A percentile compares a stretch with the other conserved stretches of the same genome.
These are phyloP conservation scores for Rhagologus leucostigma DNA, from an alignment of 2,113 vertebrate species.

Conservation along the genomic window DNA sequence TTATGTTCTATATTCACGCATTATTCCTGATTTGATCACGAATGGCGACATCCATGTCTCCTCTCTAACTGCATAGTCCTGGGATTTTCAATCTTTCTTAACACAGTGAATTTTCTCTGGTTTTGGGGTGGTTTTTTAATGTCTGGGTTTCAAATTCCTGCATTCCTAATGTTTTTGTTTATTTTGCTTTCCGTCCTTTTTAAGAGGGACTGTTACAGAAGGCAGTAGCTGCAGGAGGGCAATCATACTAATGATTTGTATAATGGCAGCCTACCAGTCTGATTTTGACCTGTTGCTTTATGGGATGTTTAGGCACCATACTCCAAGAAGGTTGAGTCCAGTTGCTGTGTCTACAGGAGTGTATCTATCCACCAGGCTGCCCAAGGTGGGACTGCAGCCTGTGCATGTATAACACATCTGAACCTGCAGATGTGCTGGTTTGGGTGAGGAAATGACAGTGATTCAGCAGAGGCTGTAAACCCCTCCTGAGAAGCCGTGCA, in stretches of 20 bases:
- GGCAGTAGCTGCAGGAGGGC: background rate
- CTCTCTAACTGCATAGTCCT: background rate
- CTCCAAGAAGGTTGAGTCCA: fast-evolving
- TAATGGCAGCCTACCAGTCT: background rate
- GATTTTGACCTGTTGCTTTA: background rate
- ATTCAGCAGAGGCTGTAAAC: background rate
- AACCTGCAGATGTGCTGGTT: background rate
- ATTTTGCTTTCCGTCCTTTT: background rate
- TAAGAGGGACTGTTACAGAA: background rate
- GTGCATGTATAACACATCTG: fast-evolving
- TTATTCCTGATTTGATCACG: background rate
- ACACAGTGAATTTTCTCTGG: background rate
- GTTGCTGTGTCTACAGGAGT: background rate
- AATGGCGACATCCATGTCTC: background rate
- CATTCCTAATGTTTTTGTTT: background rate
- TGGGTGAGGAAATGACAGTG: background rate
- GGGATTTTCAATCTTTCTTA: background rate
- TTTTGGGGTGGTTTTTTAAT: background rate
- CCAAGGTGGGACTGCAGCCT: background rate
- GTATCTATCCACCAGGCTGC: background rate
- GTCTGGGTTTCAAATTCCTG: background rate
- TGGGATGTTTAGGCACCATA: background rate
- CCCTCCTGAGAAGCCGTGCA: background rate
- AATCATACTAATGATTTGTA: background rate
- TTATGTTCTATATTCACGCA: background rate